Conservation (phyloP, 1,140 invertebrate genomes). For the Arion vulgaris region DNA sequence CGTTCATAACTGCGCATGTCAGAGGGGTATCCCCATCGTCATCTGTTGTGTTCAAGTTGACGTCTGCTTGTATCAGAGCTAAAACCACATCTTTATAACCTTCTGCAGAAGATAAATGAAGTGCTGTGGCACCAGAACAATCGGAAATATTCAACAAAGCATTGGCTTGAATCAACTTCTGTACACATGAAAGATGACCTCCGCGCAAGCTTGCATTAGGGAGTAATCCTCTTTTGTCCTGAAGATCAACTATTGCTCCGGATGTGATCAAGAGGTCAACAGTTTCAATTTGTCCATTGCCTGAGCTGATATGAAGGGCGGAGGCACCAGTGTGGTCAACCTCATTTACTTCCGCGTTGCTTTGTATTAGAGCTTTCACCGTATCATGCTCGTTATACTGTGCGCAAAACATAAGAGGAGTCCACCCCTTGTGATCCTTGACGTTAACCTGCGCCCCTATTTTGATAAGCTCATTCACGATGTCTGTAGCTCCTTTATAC, state of each 20-base stretch:
- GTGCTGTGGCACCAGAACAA: constrained; percentile 44
- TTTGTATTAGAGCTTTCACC: not conserved
- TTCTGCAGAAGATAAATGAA: constrained; percentile 69
- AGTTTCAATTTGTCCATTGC: constrained; percentile 53
- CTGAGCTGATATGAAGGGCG: constrained; percentile 15
- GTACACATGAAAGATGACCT: constrained; percentile 21
- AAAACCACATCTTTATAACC: constrained; percentile 82
- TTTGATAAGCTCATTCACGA: constrained; percentile 85
- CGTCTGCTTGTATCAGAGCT: constrained; percentile 77
- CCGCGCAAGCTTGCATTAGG: constrained; percentile 24
- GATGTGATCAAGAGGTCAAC: constrained; percentile 53
- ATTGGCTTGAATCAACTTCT: constrained; percentile 16
- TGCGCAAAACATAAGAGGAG: constrained; percentile 35
- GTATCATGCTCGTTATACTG: constrained; percentile 26
- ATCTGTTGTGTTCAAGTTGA: constrained; percentile 84
- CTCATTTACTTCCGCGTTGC: not conserved
- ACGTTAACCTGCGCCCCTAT: constrained; percentile 90
- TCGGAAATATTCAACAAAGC: constrained; percentile 8
- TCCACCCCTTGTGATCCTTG: constrained; percentile 64
- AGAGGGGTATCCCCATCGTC: constrained; percentile 30
- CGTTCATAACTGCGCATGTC: constrained; percentile 23
- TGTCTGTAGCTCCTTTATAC: constrained; percentile 74
- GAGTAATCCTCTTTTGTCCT: constrained; percentile 50
- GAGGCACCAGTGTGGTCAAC: constrained; percentile 15
- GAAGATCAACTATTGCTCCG: constrained; percentile 51